Percentiles rank a stretch among this genome's conserved stretches.
Conservation (phyloP, 30 jellyfish, hydroid and myxozoan species). For the Nemopilema nomurai region DNA sequence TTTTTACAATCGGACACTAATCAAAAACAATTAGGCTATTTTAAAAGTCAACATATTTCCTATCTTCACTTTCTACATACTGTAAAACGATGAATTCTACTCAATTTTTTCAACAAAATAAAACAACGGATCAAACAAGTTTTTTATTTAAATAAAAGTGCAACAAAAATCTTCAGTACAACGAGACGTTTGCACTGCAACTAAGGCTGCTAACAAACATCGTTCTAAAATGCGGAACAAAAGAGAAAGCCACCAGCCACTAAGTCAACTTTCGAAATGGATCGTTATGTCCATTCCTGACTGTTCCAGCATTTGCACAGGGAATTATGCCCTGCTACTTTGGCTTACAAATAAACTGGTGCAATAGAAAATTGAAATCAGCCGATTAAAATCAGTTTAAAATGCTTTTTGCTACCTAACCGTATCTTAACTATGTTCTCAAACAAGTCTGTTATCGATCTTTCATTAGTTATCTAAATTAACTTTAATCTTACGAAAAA, state of each 20-base stretch:
- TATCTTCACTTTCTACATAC: constrained; percentile 45
- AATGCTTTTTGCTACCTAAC: not conserved
- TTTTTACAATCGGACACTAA: constrained; percentile 52
- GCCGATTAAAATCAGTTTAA: not conserved
- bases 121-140: constrained; percentile 23
- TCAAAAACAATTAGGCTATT: constrained; percentile 23
- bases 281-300: too few relatives aligned
- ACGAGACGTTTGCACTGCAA: not conserved
- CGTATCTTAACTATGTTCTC: not conserved
- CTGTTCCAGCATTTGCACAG: too few relatives aligned
- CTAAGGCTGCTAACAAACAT: not conserved
- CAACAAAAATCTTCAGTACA: not conserved
- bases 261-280: too few relatives aligned
- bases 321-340: not conserved
- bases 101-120: constrained; percentile 28
- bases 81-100: constrained; percentile 24
- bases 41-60: constrained; percentile 53
- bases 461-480: not conserved
- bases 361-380: not conserved
- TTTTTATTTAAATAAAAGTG: constrained; percentile 22
- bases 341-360: too few relatives aligned
- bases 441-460: not conserved
- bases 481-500: not conserved
- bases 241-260: not conserved
- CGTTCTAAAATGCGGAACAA: not conserved